Percentiles rank a stretch among this genome's conserved stretches.
Conservation (phyloP, 2,113 vertebrate genomes). For the Oceanites oceanicus region DNA sequence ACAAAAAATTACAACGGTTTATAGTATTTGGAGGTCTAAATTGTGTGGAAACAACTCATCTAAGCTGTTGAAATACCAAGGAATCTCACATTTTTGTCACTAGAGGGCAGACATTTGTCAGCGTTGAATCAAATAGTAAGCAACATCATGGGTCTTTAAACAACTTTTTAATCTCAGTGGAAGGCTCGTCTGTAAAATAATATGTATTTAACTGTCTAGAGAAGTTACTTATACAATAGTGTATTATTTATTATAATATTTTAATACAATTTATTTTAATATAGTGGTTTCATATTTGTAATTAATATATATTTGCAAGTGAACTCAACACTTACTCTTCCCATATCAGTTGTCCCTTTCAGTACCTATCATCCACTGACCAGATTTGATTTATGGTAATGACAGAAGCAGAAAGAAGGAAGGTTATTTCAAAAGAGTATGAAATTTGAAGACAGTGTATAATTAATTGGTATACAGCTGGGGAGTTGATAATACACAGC, state of each 20-base stretch:
- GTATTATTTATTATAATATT: background rate
- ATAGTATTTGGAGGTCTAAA: background rate
- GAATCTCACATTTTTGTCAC: background rate
- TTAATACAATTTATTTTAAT: background rate
- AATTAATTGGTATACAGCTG: background rate
- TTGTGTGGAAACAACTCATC: background rate
- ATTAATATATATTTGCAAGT: background rate
- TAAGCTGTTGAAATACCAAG: background rate
- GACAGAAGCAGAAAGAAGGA: background rate
- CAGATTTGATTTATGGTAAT: background rate
- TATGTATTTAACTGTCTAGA: background rate
- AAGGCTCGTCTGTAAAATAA: background rate
- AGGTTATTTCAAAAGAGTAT: background rate
- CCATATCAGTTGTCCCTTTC: background rate
- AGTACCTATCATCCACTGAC: background rate
- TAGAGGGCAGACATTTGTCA: conserved; percentile 36
- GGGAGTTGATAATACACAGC: background rate
- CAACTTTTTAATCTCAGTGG: background rate
- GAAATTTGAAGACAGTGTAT: background rate
- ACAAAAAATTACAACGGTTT: background rate
- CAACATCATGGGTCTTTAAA: background rate
- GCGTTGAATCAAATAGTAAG: background rate
- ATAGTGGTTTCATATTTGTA: background rate
- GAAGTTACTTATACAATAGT: background rate
- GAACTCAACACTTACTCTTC: background rate